Conservation (phyloP, 2,113 vertebrate species). For the Catharus bicknelli region DNA sequence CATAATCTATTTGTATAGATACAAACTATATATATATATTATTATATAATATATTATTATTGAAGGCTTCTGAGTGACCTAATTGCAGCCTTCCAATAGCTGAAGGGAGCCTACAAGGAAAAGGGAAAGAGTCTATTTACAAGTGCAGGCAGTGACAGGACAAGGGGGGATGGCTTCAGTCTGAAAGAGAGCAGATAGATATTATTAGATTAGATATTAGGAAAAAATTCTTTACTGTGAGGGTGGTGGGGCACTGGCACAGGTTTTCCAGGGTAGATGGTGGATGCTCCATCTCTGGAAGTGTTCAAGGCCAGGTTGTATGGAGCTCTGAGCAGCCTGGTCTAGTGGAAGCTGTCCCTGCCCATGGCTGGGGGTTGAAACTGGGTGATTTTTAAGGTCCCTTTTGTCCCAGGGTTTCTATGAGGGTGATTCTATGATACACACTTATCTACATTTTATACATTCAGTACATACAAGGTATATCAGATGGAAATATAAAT, state of each 20-base stretch:
- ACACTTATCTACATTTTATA: background rate
- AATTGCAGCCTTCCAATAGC: background rate
- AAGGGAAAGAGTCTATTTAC: rapidly evolving
- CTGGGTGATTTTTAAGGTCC: background rate
- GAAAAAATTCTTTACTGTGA: background rate
- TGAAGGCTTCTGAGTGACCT: background rate
- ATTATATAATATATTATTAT: background rate
- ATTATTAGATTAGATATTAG: background rate
- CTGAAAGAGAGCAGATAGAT: rapidly evolving
- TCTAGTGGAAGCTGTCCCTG: rapidly evolving
- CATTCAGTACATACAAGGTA: background rate
- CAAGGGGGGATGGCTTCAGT: background rate
- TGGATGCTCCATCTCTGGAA: rapidly evolving
- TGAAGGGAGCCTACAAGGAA: background rate
- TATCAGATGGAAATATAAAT: background rate
- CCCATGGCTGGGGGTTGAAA: background rate
- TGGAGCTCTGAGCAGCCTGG: background rate
- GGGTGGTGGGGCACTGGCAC: background rate
- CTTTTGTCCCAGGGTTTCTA: background rate
- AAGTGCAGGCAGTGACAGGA: background rate
- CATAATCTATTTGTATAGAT: background rate
- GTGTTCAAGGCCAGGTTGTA: rapidly evolving
- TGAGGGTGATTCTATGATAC: background rate
- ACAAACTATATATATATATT: rapidly evolving
- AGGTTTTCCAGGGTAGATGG: background rate